Percentiles rank a stretch among this genome's conserved stretches.
phyloP scores from a whole-genome alignment of 2,888 invertebrate species.

The Ptychoptera contaminata region DNA sequence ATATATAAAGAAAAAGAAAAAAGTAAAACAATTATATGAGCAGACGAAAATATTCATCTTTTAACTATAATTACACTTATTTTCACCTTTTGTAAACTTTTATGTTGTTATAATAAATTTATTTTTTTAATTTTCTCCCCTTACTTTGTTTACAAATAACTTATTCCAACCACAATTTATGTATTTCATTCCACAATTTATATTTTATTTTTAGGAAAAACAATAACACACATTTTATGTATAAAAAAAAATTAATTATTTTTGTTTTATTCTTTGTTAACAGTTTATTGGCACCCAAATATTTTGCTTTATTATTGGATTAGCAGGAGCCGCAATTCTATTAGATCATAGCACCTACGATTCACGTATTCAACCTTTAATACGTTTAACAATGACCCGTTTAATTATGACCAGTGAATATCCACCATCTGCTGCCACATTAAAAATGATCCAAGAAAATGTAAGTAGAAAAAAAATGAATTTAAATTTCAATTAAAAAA shows the following conservation, averaged over 20 bases:
- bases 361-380: constrained; percentile 63
- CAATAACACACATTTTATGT: background rate
- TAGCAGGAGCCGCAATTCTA: constrained; percentile 59
- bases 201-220: background rate
- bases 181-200: background rate
- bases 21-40: no score
- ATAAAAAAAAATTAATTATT: background rate
- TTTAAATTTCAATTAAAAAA: no score
- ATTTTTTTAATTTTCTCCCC: background rate
- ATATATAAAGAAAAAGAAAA: no score
- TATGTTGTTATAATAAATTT: no score
- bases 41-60: no score
- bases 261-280: constrained; percentile 18
- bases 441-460: constrained; percentile 71
- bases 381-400: constrained; percentile 49
- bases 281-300: constrained; percentile 63
- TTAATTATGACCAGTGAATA: constrained; percentile 65
- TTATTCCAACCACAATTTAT: background rate
- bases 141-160: background rate
- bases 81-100: no score
- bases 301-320: constrained; percentile 50
- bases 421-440: constrained; percentile 45
- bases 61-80: no score
- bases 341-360: constrained; percentile 67
- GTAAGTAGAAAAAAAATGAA: constrained; percentile 34